Percentiles rank a stretch among this genome's conserved stretches.
Conservation (phyloP, 2,888 invertebrate genomes). For the Cataglyphis cursor region DNA sequence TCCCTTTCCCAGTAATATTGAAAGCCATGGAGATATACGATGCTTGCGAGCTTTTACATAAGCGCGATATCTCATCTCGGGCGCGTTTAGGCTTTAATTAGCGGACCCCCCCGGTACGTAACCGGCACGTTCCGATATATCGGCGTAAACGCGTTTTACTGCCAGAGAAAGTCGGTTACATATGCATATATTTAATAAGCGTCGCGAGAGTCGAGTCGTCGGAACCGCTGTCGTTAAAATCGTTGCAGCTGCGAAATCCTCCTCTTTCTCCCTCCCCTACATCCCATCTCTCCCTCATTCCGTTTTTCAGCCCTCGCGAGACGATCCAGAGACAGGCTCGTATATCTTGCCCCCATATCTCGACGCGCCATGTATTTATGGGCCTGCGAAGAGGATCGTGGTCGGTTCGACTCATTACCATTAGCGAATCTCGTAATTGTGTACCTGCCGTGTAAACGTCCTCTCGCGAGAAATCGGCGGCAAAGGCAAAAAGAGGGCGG, state of each 20-base stretch:
- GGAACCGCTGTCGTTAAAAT: background rate
- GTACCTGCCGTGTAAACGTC: constrained; percentile 30
- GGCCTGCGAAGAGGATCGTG: background rate
- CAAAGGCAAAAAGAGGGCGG: constrained; percentile 20
- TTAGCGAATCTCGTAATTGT: constrained; percentile 45
- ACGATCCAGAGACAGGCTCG: background rate
- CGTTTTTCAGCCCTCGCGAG: constrained; percentile 25
- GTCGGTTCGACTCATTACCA: constrained; percentile 25
- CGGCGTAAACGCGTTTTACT: constrained; percentile 46
- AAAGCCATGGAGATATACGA: background rate
- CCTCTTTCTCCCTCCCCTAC: no score
- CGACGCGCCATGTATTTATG: constrained; percentile 20
- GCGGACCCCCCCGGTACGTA: constrained; percentile 4
- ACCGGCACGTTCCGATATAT: constrained; percentile 11
- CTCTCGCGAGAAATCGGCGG: constrained; percentile 20
- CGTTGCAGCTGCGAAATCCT: background rate
- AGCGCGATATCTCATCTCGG: constrained; percentile 13
- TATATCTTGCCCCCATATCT: constrained; percentile 39
- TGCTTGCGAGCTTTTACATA: constrained; percentile 28
- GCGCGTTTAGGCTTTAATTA: constrained; percentile 44
- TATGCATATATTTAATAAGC: constrained; percentile 47
- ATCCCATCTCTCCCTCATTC: background rate
- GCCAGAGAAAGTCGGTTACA: constrained; percentile 54
- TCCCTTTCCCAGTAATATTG: background rate
- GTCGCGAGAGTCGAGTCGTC: constrained; percentile 17